These are phyloP conservation scores for Myzus persicae DNA, from an alignment of 1,140 invertebrate species.

Conservation along the genomic window DNA sequence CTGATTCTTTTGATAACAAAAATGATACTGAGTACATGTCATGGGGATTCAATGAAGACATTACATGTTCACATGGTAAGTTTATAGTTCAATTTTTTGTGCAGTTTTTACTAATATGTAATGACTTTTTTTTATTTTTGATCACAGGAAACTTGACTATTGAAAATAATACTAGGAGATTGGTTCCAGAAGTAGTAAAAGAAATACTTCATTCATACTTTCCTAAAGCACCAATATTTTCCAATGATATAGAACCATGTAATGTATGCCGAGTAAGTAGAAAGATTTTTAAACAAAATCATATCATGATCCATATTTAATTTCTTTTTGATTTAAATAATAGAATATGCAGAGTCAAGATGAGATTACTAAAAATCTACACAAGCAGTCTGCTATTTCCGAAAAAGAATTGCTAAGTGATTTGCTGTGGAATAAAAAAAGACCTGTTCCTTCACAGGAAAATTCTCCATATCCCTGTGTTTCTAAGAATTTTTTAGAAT, in stretches of 20 bases:
- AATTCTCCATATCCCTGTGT: conserved; percentile 58
- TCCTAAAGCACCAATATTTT: conserved; percentile 60
- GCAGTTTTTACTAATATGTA: background rate
- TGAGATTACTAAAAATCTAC: conserved; percentile 59
- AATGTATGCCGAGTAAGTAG: conserved; percentile 60
- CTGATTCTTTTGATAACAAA: conserved; percentile 54
- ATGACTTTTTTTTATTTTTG: background rate
- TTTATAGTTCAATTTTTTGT: background rate
- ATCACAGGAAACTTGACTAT: conserved; percentile 60
- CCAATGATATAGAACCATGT: conserved; percentile 59
- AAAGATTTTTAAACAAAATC: background rate
- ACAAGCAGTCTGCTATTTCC: conserved; percentile 59
- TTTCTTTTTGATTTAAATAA: conserved; percentile 39
- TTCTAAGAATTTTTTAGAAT: conserved; percentile 60
- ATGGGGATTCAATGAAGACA: conserved; percentile 61
- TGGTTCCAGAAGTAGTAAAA: conserved; percentile 62
- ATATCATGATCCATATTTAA: background rate
- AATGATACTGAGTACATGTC: conserved; percentile 51
- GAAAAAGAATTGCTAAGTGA: conserved; percentile 60
- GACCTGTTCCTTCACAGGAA: conserved; percentile 50
- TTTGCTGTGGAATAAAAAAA: conserved; percentile 58
- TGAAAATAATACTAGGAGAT: conserved; percentile 59
- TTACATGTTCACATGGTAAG: conserved; percentile 61
- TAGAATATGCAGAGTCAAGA: conserved; percentile 60
- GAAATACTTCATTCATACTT: conserved; percentile 61